Evolutionary conservation across 2,113 vertebrate species (phyloP).

Genomic region (Oenanthe melanoleuca): DNA sequence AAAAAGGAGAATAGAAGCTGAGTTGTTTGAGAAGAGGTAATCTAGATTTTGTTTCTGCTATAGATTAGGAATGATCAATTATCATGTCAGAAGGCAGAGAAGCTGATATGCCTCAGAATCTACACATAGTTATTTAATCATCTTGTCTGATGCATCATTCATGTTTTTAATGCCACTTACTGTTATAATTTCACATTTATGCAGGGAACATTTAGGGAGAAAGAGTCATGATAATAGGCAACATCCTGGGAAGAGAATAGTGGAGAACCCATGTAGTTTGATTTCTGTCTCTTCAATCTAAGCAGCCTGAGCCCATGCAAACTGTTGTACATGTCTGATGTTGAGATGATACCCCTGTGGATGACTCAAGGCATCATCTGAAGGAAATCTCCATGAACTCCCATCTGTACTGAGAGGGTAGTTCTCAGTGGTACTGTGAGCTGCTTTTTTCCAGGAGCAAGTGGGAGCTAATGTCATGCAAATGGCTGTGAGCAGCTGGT

Average conservation of each 20-base stretch:
- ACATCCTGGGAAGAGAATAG: background rate
- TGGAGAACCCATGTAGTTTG: background rate
- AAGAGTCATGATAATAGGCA: background rate
- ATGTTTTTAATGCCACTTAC: conserved; percentile 11
- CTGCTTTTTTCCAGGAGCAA: background rate
- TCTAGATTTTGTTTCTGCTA: conserved; percentile 26
- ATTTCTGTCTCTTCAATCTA: background rate
- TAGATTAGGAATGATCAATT: conserved; percentile 16
- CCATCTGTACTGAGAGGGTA: background rate
- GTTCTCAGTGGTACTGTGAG: background rate
- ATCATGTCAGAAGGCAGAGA: background rate
- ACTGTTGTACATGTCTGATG: background rate
- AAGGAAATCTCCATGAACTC: background rate
- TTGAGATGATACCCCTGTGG: background rate
- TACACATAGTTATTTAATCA: conserved; percentile 32
- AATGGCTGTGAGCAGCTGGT: background rate
- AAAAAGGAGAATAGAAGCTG: background rate
- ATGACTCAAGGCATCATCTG: accelerated
- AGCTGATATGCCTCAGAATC: conserved; percentile 15
- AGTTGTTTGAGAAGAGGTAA: conserved; percentile 6
- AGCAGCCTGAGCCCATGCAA: background rate
- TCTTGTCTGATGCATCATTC: conserved; percentile 20
- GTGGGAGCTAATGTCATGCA: background rate
- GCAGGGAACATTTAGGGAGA: background rate
- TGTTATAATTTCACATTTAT: conserved; percentile 6